These are phyloP conservation scores for Pheucticus melanocephalus DNA, from an alignment of 2,113 vertebrate species.

Conservation along the genomic window DNA sequence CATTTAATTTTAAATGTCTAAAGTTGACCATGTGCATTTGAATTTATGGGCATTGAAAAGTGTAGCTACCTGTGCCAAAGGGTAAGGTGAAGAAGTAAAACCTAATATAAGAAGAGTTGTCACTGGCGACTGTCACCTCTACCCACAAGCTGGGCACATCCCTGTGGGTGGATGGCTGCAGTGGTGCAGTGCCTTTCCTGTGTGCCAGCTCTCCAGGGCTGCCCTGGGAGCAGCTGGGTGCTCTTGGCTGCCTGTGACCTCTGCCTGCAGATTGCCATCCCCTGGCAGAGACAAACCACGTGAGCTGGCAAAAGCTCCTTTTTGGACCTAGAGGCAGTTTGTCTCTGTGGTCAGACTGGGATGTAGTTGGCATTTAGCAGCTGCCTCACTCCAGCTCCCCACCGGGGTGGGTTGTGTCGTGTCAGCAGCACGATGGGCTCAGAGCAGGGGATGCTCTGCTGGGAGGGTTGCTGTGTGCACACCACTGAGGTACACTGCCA, in stretches of 20 bases:
- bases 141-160: neutral
- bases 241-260: rapidly evolving
- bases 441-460: too few species aligned
- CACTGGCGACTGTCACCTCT: neutral
- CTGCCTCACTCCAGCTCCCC: neutral
- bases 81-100: neutral
- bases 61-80: neutral
- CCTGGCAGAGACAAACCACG: rapidly evolving
- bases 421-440: rapidly evolving
- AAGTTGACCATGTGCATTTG: neutral
- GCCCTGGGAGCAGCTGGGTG: neutral
- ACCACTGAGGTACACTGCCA: neutral
- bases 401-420: rapidly evolving
- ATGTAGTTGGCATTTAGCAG: neutral
- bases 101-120: neutral
- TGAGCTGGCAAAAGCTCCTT: neutral
- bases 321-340: neutral
- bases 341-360: neutral
- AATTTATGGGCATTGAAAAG: neutral
- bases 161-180: neutral
- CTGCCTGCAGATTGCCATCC: neutral
- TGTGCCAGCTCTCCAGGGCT: neutral
- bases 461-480: neutral
- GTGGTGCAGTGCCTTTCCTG: neutral
- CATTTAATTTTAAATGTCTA: neutral